Evolutionary conservation across 2,113 vertebrate genomes (phyloP), one percentile per base, ranked within the genome.

Genomic region (Clinocottus analis): DNA sequence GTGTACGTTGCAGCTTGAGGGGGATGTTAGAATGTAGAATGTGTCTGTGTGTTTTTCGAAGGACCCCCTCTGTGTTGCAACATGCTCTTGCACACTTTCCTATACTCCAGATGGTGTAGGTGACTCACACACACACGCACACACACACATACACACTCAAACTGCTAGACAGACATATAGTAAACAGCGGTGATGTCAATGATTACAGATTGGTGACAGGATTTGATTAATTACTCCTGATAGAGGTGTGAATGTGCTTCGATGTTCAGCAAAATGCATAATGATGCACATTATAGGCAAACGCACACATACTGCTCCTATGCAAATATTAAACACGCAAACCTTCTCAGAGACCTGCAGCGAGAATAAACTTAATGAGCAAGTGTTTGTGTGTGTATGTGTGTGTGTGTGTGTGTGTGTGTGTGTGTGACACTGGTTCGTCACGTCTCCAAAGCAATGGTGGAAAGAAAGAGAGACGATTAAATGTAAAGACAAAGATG

Each of bases 221-320:
- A 76, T 91, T 93, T 94, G 93, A 95, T 94, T 94, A 93, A 95
- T 94, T 94, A 93, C 85, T 78, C 83, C 75, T 89, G 86, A 93
- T 87, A 83, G 61, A 23, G 68, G 53, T 56, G 39, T 74, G 87
- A 77, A 62, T 56, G 67, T 75, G 41, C 11, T 12, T 49, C 77
- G 59, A 82, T 89, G 87, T 84, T 90, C 70, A 74, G 75, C 86
- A 85, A 88, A 86, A 85, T 86, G 75, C 64, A 80, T 75, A 86
- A 91, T 83, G 51, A 80, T 85, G 73, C 78, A 68, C 61, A 58
- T 75, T 80, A 82, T 49, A 62, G 65, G 25, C 80, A 37, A 49
- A 60, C 43, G 81, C 81, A 29, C 51, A 25, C 68, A 67, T 2
- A 56, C 56, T 31, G 12, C 58, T 65, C 45, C 55, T 58, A 76